Percentiles rank a stretch among this genome's conserved stretches.
These are phyloP conservation scores for Chrysotoxum bicinctum DNA, from an alignment of 2,888 invertebrate species.

Conservation along the genomic window DNA sequence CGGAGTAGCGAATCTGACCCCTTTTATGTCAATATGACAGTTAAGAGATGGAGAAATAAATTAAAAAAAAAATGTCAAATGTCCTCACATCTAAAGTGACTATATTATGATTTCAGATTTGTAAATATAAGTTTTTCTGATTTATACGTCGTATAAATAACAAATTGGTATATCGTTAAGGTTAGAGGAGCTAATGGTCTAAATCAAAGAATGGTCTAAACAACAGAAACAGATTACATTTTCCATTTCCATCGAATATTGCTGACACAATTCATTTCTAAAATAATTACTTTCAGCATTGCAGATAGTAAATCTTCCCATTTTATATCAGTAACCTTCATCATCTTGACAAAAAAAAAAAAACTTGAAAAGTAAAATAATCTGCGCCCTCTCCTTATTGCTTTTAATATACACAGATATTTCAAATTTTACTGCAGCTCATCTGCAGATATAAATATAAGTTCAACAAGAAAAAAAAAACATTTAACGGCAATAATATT, in stretches of 20 bases:
- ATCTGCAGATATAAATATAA: slow-evolving; percentile 19
- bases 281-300: slow-evolving; percentile 9
- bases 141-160: no score
- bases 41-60: no score
- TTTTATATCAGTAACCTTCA: neutral
- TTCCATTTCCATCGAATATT: neutral
- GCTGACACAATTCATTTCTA: neutral
- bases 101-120: no score
- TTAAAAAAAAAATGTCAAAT: no score
- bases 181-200: no score
- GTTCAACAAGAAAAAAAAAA: neutral
- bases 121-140: no score
- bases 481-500: slow-evolving; percentile 20
- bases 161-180: no score
- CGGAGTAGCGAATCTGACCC: no score
- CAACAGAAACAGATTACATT: no score
- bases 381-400: neutral
- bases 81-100: no score
- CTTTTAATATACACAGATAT: neutral
- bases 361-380: neutral
- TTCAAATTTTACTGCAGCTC: slow-evolving; percentile 25
- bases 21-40: no score
- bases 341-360: neutral
- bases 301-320: slow-evolving; percentile 9
- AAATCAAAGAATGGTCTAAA: no score